phyloP scores from a whole-genome alignment of 2,113 vertebrate genomes.

The Epinephelus lanceolatus region DNA sequence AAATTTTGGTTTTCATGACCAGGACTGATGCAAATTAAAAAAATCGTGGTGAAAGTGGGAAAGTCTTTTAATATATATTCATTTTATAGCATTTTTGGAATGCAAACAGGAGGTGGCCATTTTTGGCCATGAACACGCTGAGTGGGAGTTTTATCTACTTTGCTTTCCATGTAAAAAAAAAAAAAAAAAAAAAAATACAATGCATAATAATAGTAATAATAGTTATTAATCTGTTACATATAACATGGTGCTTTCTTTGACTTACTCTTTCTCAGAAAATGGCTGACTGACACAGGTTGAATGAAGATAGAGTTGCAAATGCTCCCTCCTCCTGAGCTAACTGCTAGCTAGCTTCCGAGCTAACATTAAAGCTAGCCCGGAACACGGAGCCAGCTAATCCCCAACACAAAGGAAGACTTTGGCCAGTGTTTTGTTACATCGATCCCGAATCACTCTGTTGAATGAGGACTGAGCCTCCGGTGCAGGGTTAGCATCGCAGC shows the following conservation, averaged over 20 bases:
- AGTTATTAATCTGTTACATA: too few relatives aligned
- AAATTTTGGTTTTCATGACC: not conserved
- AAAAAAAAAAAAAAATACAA: too few relatives aligned
- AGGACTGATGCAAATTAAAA: not conserved
- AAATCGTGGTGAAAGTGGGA: not conserved
- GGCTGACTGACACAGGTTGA: too few relatives aligned
- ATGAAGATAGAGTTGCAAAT: constrained; percentile 16
- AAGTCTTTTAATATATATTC: not conserved
- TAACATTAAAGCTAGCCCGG: constrained; percentile 68
- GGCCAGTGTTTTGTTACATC: constrained; percentile 17
- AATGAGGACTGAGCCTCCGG: constrained; percentile 71
- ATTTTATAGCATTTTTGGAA: too few relatives aligned
- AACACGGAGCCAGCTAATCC: constrained; percentile 55
- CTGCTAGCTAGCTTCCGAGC: constrained; percentile 71
- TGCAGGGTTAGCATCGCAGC: not conserved
- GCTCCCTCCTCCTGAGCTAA: constrained; percentile 68
- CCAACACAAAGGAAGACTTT: not conserved
- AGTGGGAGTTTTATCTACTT: too few relatives aligned
- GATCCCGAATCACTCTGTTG: constrained; percentile 56
- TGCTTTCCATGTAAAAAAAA: too few relatives aligned
- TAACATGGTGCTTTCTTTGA: too few relatives aligned
- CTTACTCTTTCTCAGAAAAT: too few relatives aligned
- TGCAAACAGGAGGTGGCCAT: too few relatives aligned
- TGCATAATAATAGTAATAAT: too few relatives aligned
- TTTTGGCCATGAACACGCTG: too few relatives aligned